These are phyloP conservation scores for Augiades crinisus DNA, from an alignment of 2,888 invertebrate species.

Conservation along the genomic window DNA sequence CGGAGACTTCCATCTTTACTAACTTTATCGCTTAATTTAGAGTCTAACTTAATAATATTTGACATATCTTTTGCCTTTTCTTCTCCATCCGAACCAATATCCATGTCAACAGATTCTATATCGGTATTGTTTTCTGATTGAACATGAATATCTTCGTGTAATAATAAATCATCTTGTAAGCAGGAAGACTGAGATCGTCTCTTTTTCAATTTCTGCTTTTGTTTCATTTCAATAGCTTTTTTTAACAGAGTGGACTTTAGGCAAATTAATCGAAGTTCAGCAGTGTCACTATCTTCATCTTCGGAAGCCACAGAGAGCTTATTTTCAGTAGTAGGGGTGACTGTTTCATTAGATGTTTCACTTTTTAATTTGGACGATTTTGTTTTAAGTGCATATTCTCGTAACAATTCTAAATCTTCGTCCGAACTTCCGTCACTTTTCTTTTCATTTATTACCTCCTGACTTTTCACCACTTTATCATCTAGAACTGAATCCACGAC, in stretches of 20 bases:
- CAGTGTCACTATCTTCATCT: conserved; percentile 82
- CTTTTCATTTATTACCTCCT: conserved; percentile 26
- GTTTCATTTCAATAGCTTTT: conserved; percentile 82
- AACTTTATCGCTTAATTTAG: conserved; percentile 1
- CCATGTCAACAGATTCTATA: conserved; percentile 77
- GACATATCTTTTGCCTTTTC: conserved; percentile 54
- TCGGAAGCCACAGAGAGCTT: conserved; percentile 49
- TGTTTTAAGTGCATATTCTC: conserved; percentile 71
- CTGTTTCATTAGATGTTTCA: conserved; percentile 30
- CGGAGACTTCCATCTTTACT: not conserved
- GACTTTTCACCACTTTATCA: not conserved
- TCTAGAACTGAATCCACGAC: conserved; percentile 39
- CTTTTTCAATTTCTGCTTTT: conserved; percentile 64
- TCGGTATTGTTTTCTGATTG: conserved; percentile 67
- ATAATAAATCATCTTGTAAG: conserved; percentile 51
- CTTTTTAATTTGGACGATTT: conserved; percentile 52
- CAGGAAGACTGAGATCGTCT: conserved; percentile 57
- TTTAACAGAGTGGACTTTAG: conserved; percentile 85
- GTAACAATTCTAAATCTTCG: conserved; percentile 68
- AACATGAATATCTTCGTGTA: conserved; percentile 35
- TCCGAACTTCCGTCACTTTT: conserved; percentile 57
- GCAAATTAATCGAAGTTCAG: conserved; percentile 83
- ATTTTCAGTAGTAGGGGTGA: conserved; percentile 31
- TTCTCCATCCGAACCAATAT: conserved; percentile 70
- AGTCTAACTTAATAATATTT: conserved; percentile 7